Conservation (phyloP, 1,140 invertebrate species). For the Notospermus geniculatus region DNA sequence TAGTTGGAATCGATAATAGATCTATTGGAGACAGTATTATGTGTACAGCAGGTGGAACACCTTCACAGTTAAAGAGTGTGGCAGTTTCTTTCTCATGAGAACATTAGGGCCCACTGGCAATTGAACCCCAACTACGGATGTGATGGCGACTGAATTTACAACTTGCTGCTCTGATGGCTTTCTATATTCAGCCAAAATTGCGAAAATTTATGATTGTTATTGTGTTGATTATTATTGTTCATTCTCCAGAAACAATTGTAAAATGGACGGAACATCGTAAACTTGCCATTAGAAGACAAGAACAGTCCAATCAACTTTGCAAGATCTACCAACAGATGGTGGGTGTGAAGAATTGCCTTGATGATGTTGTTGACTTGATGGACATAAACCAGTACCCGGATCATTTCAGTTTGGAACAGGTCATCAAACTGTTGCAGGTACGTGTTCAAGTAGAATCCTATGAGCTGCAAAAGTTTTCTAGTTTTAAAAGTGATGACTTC, state of each 20-base stretch:
- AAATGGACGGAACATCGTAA: constrained; percentile 61
- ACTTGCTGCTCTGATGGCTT: too few relatives aligned
- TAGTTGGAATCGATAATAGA: too few relatives aligned
- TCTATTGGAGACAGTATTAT: too few relatives aligned
- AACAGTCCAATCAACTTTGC: constrained; percentile 43
- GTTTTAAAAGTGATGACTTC: background rate
- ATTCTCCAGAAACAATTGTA: constrained; percentile 58
- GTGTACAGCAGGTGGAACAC: too few relatives aligned
- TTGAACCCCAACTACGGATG: too few relatives aligned
- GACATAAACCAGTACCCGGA: constrained; percentile 31
- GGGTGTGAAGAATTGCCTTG: constrained; percentile 44
- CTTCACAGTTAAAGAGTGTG: too few relatives aligned
- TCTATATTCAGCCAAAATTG: background rate
- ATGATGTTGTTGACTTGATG: constrained; percentile 34
- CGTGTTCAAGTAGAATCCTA: background rate
- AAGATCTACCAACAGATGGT: constrained; percentile 58
- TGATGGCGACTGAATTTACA: too few relatives aligned
- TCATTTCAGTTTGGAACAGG: constrained; percentile 56
- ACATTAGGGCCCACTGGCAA: too few relatives aligned
- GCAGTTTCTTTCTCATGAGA: too few relatives aligned
- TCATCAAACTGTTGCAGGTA: constrained; percentile 60
- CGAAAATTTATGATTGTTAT: background rate
- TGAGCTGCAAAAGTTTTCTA: background rate
- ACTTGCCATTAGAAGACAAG: constrained; percentile 59
- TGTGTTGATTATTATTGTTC: background rate